These are phyloP conservation scores for Myotis vivesi DNA, from an alignment of 2,797 vertebrate species.

Conservation along the genomic window DNA sequence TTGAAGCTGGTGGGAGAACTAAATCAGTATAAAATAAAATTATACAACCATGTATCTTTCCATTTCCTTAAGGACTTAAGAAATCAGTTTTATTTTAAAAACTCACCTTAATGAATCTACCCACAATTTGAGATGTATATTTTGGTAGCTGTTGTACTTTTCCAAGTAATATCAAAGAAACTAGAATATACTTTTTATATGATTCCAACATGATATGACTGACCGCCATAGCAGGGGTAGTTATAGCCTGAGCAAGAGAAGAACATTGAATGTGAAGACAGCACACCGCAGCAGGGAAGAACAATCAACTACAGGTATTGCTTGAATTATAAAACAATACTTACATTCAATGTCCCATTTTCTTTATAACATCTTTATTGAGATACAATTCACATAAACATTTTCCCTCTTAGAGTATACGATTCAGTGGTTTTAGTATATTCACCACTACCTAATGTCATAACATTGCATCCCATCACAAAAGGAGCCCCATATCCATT, in stretches of 20 bases:
- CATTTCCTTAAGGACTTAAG: background rate
- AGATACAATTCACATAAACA: background rate
- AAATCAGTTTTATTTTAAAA: slow-evolving; percentile 43
- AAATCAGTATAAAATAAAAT: background rate
- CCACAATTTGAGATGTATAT: slow-evolving; percentile 99
- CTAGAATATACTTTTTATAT: slow-evolving; percentile 99
- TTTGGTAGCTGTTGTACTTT: slow-evolving; percentile 99
- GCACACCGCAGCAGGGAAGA: background rate
- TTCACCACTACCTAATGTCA: background rate
- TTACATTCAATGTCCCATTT: background rate
- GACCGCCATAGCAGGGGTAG: slow-evolving; percentile 99
- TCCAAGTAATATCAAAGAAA: slow-evolving; percentile 98
- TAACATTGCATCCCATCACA: background rate
- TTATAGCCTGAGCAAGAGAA: slow-evolving; percentile 91
- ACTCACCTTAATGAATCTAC: slow-evolving; percentile 98
- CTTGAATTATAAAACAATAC: background rate
- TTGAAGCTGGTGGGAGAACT: background rate
- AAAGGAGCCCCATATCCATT: background rate
- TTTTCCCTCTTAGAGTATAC: background rate
- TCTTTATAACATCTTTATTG: background rate
- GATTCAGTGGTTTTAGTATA: background rate
- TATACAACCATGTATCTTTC: background rate
- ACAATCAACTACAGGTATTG: background rate
- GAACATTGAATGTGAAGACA: background rate
- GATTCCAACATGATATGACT: slow-evolving; percentile 99